These are phyloP conservation scores for Leptodactylus fallax DNA, from an alignment of 2,797 vertebrate genomes.

Conservation along the genomic window DNA sequence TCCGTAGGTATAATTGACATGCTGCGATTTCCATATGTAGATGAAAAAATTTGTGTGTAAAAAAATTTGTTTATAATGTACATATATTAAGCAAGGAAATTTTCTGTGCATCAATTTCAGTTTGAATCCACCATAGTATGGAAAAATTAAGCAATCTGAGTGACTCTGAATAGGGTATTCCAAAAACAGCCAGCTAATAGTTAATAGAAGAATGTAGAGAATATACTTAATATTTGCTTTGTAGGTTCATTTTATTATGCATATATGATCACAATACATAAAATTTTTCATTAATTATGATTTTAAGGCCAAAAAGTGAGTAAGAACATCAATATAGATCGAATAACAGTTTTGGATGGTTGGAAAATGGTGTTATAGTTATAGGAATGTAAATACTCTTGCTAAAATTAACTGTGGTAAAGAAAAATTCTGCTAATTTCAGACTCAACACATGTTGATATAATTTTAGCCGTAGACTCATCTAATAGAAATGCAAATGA, in stretches of 20 bases:
- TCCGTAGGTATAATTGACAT: too few relatives aligned
- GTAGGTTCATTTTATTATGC: background rate
- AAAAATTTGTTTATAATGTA: too few relatives aligned
- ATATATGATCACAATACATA: background rate
- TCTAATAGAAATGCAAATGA: slow-evolving; percentile 56
- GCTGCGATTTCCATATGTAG: too few relatives aligned
- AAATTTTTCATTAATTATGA: background rate
- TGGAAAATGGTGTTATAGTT: background rate
- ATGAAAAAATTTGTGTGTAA: too few relatives aligned
- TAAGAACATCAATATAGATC: background rate
- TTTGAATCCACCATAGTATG: too few relatives aligned
- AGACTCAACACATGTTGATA: slow-evolving; percentile 56
- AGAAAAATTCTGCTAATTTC: slow-evolving; percentile 25
- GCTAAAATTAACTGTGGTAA: slow-evolving; percentile 24
- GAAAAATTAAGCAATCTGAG: too few relatives aligned
- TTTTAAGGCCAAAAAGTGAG: background rate
- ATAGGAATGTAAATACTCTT: slow-evolving; percentile 32
- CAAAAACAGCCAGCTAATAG: background rate
- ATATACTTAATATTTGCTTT: background rate
- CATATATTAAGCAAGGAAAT: too few relatives aligned
- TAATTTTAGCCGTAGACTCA: slow-evolving; percentile 42
- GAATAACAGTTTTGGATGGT: background rate
- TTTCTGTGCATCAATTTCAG: too few relatives aligned
- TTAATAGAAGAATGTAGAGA: background rate
- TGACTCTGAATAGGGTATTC: too few relatives aligned